Evolutionary conservation across 2,797 vertebrate species (phyloP).

Genomic region (Apodemus agrarius): DNA sequence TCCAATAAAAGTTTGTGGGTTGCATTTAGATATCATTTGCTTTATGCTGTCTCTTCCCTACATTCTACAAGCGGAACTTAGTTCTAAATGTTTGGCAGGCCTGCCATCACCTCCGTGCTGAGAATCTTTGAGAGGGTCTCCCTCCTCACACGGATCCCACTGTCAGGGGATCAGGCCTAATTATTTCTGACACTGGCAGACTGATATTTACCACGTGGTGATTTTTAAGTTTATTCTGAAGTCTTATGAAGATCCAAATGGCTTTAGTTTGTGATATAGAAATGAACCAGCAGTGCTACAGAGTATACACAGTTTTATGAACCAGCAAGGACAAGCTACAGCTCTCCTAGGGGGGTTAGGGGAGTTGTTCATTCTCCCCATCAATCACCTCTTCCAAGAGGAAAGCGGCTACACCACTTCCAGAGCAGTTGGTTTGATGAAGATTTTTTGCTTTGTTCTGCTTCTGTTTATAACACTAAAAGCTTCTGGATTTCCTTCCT

Average conservation of each 20-base stretch:
- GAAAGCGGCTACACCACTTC: background rate
- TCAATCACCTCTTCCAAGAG: background rate
- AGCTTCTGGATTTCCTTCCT: background rate
- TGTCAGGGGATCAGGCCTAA: background rate
- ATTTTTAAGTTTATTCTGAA: conserved; percentile 22
- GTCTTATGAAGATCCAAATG: background rate
- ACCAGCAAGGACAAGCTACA: background rate
- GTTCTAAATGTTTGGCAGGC: background rate
- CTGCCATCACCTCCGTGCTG: background rate
- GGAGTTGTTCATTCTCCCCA: background rate
- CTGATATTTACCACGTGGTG: background rate
- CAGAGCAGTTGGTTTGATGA: background rate
- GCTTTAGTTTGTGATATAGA: background rate
- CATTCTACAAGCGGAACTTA: background rate
- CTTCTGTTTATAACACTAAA: background rate
- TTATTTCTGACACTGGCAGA: background rate
- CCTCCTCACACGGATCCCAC: background rate
- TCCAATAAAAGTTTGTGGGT: background rate
- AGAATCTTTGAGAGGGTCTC: background rate
- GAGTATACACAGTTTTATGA: background rate
- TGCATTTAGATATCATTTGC: background rate
- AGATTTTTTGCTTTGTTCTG: background rate
- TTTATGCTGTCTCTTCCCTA: background rate
- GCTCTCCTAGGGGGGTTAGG: background rate
- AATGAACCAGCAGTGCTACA: background rate